Evolutionary conservation across 1,140 invertebrate species (phyloP), one percentile per base, ranked within the genome.

Genomic region (Pentalonia nigronervosa): DNA sequence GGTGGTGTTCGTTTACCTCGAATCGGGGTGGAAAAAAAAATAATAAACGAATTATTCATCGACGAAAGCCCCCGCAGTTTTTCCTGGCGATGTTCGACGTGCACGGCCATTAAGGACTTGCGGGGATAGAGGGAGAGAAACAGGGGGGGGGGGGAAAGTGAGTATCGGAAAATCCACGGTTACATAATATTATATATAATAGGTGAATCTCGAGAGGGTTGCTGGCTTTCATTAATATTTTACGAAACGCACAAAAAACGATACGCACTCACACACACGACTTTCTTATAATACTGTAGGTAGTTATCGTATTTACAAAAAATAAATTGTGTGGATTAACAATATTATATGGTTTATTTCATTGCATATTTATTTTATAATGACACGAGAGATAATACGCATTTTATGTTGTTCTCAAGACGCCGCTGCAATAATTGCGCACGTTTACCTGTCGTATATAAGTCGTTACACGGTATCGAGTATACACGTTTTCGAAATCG

Each of bases 21-120:
- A 87, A 87, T 87, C n/a, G 6, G 87, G 87, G 87, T 50, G 47
- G 48, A 53, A 89, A 87, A 50, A 34, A 76, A n/a, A 76, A n/a
- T 67, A 76, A 89, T 50, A 88, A 88, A 88, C 86, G 86, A 50
- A 88, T 88, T 67, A 67, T 67, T 88, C n/a, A 88, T 88, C 47
- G 86, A 50, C n/a, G 48, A 30, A 34, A 50, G 30, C 47, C n/a
- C 47, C 50, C 48, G 47, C 14, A 67, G 25, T 88, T 88, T 88
- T 88, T 48, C 48, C 47, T 47, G 14, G 7, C 1, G 20, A 41
- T n/a, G 86, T 53, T 20, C 86, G 20, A 41, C 20, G 86, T 53
- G n/a, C 86, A 34, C 2, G 50, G 50, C 34, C 88, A 90, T 90
- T 56, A 36, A 7, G 60, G 88, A 53, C 53, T 45, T 60, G 41